These are phyloP conservation scores for Sepiola atlantica DNA, from an alignment of 2,888 invertebrate genomes.

Conservation along the genomic window DNA sequence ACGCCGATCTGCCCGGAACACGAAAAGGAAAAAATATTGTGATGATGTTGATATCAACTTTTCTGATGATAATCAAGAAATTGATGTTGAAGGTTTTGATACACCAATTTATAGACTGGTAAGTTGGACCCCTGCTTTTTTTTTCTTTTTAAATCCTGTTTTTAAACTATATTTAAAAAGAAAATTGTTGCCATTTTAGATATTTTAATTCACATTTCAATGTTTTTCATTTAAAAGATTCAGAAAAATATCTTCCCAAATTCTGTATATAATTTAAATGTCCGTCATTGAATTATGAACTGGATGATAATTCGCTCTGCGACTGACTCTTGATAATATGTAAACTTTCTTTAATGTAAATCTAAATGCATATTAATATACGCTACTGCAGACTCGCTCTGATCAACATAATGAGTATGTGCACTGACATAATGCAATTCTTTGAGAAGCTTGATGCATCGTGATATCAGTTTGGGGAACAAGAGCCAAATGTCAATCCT, in stretches of 20 bases:
- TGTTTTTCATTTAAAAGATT: not conserved
- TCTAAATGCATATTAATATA: not conserved
- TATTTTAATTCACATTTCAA: not conserved
- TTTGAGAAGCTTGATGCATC: no score
- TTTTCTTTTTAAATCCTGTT: not conserved
- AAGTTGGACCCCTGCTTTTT: not conserved
- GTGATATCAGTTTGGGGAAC: no score
- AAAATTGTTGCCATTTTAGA: no score
- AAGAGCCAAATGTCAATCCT: no score
- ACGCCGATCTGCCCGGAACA: slow-evolving; percentile 74
- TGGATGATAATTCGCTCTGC: not conserved
- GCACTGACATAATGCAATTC: no score
- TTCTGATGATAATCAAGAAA: slow-evolving; percentile 67
- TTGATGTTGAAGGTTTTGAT: slow-evolving; percentile 57
- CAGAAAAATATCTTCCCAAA: not conserved
- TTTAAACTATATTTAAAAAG: no score
- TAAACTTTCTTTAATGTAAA: not conserved
- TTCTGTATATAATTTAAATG: not conserved
- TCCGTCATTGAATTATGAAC: not conserved
- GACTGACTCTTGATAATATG: not conserved
- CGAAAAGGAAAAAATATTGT: slow-evolving; percentile 73
- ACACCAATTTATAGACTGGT: slow-evolving; percentile 43
- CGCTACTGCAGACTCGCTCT: no score
- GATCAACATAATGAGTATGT: no score
- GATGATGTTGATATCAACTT: slow-evolving; percentile 73